Base-by-base conservation (phyloP, 2,888 invertebrate genomes). In the Drosophila parthenogenetica region DNA sequence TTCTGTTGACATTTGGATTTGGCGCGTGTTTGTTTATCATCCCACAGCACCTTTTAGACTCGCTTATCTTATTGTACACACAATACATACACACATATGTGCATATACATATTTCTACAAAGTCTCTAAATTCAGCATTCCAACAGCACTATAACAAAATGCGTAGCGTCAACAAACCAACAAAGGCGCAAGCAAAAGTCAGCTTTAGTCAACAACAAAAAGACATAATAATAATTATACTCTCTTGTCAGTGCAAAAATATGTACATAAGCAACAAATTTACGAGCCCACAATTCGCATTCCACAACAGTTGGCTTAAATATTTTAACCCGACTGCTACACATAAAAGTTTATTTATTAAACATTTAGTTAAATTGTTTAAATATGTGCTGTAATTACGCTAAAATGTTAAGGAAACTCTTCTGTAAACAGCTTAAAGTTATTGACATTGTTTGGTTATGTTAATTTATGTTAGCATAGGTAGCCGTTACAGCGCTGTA, bases 1-100 rank as follows among this genome's bases (percentile, higher is more conserved):
- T 62, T 39, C 55, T 82, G 88, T 87, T 85, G 86, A 85, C 88
- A 85, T 61, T 82, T 65, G 67, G 72, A 77, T 82, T 77, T 79
- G 79, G 70, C 80, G 70, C 69, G 86, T 85, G 82, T 81, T 74
- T 66, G 62, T 73, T 69, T 69, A 77, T 66, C 59, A 66, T 73
- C 78, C 81, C 57, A 69, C 35, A 46, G 74, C 76, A 77, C 71
- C 76, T 79, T 29, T 79, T 67, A 64, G 59, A 59, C 42, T 67
- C 51, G 71, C 63, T 79, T 76, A 77, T 79, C 79, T 77, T 37
- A 37, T 45, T 55, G 40, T 61, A 51, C 22, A 46, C 13, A 46
- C n/a, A 54, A 37, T 11, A 2, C 39, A 32, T 29, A 5, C 22
- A 22, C 22, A 29, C 61, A 32, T 40, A 7, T 59, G 19, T 19